phyloP scores from a whole-genome alignment of 2,888 invertebrate genomes.

The Aphrophora alni region DNA sequence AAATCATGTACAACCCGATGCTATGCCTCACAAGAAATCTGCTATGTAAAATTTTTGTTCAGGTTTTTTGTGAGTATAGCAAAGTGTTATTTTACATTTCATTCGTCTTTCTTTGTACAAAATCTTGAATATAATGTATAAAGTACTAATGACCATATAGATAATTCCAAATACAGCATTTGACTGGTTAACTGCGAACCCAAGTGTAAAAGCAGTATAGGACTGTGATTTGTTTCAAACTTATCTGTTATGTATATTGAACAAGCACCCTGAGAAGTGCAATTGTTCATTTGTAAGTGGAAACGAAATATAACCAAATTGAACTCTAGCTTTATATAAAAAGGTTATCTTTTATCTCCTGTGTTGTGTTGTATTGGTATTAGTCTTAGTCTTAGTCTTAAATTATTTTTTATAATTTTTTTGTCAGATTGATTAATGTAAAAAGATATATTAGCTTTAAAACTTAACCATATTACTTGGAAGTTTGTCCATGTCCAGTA shows the following conservation, averaged over 20 bases:
- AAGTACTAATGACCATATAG: background rate
- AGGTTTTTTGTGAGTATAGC: background rate
- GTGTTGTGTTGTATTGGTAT: background rate
- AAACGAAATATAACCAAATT: background rate
- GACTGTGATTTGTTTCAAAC: conserved; percentile 5
- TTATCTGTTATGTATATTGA: background rate
- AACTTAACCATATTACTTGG: too few species aligned
- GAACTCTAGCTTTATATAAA: background rate
- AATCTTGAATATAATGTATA: background rate
- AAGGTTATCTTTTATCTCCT: background rate
- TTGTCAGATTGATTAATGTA: background rate
- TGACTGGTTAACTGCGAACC: background rate
- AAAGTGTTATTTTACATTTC: background rate
- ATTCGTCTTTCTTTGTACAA: background rate
- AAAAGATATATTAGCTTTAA: too few species aligned
- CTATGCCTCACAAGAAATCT: background rate
- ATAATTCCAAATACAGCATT: conserved; percentile 6
- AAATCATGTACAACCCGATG: background rate
- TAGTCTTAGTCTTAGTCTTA: background rate
- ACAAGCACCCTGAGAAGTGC: background rate
- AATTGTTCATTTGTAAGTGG: background rate
- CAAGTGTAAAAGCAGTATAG: background rate
- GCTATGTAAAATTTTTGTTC: background rate
- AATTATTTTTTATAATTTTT: background rate
- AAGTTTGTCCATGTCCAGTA: too few species aligned